A percentile compares a stretch with the other conserved stretches of the same genome.
Evolutionary conservation across 2,797 vertebrate species (phyloP).

Genomic region (Aselliscus stoliczkanus): DNA sequence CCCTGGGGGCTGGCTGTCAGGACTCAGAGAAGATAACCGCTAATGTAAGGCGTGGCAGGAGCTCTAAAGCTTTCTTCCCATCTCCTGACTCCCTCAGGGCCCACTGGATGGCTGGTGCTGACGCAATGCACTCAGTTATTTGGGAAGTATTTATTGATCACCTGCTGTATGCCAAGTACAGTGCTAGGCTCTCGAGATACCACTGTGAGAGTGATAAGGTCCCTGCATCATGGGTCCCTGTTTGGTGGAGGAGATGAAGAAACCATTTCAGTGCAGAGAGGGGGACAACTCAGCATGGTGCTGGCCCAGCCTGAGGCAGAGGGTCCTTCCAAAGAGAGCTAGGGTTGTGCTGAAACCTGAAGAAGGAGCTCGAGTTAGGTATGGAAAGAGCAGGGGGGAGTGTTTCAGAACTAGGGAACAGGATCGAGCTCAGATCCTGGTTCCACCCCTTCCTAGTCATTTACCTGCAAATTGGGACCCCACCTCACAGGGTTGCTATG

Average conservation of each 20-base stretch:
- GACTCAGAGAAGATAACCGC: conserved; percentile 10
- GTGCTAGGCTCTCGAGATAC: background rate
- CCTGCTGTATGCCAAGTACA: background rate
- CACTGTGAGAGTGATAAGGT: background rate
- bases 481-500: background rate
- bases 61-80: conserved; percentile 19
- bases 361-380: background rate
- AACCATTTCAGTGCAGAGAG: background rate
- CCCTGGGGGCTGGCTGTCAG: conserved; percentile 4
- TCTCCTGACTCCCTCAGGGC: background rate
- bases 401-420: background rate
- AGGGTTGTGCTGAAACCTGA: background rate
- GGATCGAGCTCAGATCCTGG: background rate
- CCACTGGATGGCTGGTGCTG: background rate
- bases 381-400: background rate
- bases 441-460: background rate
- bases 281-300: background rate
- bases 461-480: background rate
- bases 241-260: background rate
- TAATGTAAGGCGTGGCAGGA: conserved; percentile 62
- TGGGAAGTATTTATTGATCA: background rate
- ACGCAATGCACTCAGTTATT: background rate
- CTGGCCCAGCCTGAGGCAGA: background rate
- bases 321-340: background rate
- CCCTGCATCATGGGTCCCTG: background rate